These are phyloP conservation scores for Microcebus tavaratra DNA, from an alignment of 2,113 vertebrate species.

Conservation along the genomic window DNA sequence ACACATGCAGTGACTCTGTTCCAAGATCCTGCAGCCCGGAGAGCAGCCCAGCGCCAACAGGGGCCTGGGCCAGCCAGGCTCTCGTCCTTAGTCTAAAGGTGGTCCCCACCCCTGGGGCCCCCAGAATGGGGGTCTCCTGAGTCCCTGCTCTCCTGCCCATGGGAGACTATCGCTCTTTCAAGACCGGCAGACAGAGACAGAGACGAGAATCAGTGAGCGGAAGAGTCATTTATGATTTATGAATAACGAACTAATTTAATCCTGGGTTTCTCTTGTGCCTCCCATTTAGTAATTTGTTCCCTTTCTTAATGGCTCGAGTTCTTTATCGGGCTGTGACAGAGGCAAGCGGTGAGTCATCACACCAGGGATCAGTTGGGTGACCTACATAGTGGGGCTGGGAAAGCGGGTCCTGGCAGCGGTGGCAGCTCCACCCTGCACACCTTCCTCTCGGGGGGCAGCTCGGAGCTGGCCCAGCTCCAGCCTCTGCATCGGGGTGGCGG, in stretches of 20 bases:
- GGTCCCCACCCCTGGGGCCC: not conserved
- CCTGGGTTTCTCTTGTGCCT: conserved; percentile 51
- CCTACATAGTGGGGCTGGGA: not conserved
- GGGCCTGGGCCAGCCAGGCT: not conserved
- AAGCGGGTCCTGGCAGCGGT: not conserved
- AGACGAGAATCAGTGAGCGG: not conserved
- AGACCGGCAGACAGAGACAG: not conserved
- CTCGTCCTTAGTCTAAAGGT: not conserved
- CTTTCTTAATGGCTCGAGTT: conserved; percentile 71
- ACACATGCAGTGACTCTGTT: not conserved
- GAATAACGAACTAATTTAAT: conserved; percentile 67
- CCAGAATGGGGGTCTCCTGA: not conserved
- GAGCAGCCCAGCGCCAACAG: not conserved
- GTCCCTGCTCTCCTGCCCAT: not conserved
- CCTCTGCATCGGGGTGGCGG: not conserved
- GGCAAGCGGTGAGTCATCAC: conserved; percentile 55
- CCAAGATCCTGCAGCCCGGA: not conserved
- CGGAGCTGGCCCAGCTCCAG: rapidly evolving
- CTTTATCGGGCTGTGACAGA: conserved; percentile 64
- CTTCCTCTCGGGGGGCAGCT: not conserved
- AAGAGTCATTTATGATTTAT: conserved; percentile 70
- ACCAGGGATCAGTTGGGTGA: conserved; percentile 35
- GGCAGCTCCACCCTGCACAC: not conserved
- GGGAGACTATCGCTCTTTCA: not conserved
- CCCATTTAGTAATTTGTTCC: conserved; percentile 73